Percentiles rank a stretch among this genome's conserved stretches.
phyloP scores from a whole-genome alignment of 2,113 vertebrate species.

The Mohoua ochrocephala region DNA sequence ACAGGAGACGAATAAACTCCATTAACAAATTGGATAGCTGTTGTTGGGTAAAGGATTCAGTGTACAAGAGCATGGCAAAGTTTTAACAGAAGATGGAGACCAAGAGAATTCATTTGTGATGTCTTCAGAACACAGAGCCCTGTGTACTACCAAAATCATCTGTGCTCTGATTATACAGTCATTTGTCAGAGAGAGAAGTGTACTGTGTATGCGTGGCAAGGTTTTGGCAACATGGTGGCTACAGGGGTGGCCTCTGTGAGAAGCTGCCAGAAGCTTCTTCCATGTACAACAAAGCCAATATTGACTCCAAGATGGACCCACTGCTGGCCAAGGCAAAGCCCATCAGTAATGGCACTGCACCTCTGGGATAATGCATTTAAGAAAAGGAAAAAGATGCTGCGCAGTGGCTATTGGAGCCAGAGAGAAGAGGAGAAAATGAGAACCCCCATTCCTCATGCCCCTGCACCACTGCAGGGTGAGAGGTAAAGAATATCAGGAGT shows the following conservation, averaged over 20 bases:
- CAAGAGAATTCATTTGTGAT: neutral
- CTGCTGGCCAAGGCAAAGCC: neutral
- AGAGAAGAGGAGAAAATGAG: neutral
- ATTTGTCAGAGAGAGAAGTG: neutral
- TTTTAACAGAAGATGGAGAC: neutral
- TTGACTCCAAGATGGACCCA: fast-evolving
- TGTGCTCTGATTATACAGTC: neutral
- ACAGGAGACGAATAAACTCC: neutral
- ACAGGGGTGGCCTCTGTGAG: neutral
- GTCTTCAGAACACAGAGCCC: neutral
- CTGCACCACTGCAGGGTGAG: neutral
- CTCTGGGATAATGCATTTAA: neutral
- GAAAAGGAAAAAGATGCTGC: neutral
- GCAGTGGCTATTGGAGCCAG: neutral
- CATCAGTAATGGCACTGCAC: too few relatives aligned
- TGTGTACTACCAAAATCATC: neutral
- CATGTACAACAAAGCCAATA: fast-evolving
- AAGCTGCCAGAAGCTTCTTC: neutral
- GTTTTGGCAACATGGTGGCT: neutral
- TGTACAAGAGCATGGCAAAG: neutral
- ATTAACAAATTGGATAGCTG: neutral
- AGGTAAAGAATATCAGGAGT: neutral
- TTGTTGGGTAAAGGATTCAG: neutral
- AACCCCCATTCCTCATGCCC: neutral
- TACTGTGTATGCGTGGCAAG: neutral